Evolutionary conservation across 1,140 invertebrate species (phyloP), one percentile per base, ranked within the genome.

Genomic region (Camponotus pennsylvanicus): DNA sequence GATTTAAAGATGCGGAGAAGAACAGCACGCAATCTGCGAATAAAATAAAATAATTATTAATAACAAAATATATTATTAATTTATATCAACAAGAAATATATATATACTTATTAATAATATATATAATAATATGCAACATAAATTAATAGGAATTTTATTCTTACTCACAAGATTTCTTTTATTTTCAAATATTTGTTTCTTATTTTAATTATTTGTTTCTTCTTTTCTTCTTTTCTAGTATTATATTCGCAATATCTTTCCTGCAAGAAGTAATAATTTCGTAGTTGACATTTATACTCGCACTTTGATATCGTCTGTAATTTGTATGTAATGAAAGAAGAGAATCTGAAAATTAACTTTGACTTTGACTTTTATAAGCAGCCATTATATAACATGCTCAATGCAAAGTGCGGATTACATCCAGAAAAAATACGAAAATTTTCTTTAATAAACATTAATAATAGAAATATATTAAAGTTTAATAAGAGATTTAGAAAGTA

Each of bases 331-430:
- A 42, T 80, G 42, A 80, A 71, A 71, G 40, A 15, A 27, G 42
- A 4, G 15, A 70, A 21, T 70, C 15, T 32, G 40, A 82, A 15
- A 71, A 13, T 70, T 34, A 27, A 27, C 27, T 27, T 27, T 27
- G 73, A 83, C 66, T 70, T 57, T 57, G 34, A 57, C 55, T 73
- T 82, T 82, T 82, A 42, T n/a, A 57, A 75, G 40, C 57, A 34
- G 32, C 27, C 18, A 61, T 45, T 61, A 57, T 21, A 61, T 49
- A 83, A 83, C 40, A 34, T 6, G 27, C 27, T 61, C 27, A 45
- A 71, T 40, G 8, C 32, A 59, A 57, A 15, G 40, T 80, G 55
- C 13, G 9, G 21, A 52, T 69, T 79, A 32, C 18, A 40, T 52
- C 0, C n/a, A 4, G 21, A 32, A 57, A 69, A 11, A 69, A 11